Conservation (phyloP, 2,113 vertebrate genomes). For the Clinocottus analis region DNA sequence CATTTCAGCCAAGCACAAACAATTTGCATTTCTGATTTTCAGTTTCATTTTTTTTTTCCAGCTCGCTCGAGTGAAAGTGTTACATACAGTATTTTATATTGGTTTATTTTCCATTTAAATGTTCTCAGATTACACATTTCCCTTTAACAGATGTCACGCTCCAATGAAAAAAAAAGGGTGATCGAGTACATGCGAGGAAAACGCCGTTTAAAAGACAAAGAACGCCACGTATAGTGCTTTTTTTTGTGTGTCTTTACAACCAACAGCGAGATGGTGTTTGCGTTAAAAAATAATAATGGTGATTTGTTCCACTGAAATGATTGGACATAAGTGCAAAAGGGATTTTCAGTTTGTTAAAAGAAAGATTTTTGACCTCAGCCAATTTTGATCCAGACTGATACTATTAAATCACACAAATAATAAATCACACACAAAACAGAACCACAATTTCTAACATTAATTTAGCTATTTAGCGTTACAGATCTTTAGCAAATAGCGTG, state of each 20-base stretch:
- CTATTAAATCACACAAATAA: slow-evolving; percentile 21
- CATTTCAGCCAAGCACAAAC: slow-evolving; percentile 52
- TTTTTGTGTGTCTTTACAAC: slow-evolving; percentile 16
- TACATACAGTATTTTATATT: neutral
- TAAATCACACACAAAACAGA: slow-evolving; percentile 22
- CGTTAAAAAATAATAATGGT: neutral
- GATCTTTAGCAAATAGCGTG: slow-evolving; percentile 13
- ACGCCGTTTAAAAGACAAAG: neutral
- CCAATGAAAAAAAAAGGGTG: slow-evolving; percentile 14
- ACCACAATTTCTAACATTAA: slow-evolving; percentile 14
- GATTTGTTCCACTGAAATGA: slow-evolving; percentile 61
- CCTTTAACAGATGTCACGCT: slow-evolving; percentile 15
- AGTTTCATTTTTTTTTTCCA: slow-evolving; percentile 48
- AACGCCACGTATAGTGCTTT: neutral
- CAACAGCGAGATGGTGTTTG: slow-evolving; percentile 13
- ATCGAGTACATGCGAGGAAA: neutral
- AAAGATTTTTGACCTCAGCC: slow-evolving; percentile 25
- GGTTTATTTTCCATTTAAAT: neutral
- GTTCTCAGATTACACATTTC: slow-evolving; percentile 15
- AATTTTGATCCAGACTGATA: slow-evolving; percentile 8
- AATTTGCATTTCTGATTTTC: slow-evolving; percentile 57
- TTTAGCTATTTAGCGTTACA: slow-evolving; percentile 19
- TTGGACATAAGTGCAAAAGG: slow-evolving; percentile 66
- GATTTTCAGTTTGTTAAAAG: neutral
- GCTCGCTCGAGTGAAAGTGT: slow-evolving; percentile 14